These are phyloP conservation scores for Sorex maritimensis DNA, from an alignment of 2,797 vertebrate genomes.

Conservation along the genomic window DNA sequence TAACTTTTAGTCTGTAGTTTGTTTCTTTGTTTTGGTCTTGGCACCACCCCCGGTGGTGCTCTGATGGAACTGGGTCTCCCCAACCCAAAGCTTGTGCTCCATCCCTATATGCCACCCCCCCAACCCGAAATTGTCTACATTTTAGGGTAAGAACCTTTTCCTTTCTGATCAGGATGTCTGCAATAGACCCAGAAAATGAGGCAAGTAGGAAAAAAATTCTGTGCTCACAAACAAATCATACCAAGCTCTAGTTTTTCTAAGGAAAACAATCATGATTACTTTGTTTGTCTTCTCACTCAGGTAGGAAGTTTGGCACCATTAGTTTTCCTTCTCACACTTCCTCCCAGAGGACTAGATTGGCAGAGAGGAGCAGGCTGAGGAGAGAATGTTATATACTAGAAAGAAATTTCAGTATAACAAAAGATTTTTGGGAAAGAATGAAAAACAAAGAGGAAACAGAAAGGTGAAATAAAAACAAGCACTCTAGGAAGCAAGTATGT, in stretches of 20 bases:
- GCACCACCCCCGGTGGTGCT: too few relatives aligned
- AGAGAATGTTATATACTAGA: background rate
- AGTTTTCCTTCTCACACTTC: background rate
- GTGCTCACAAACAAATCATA: slow-evolving; percentile 19
- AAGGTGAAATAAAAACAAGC: background rate
- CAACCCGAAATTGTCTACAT: too few relatives aligned
- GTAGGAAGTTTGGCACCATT: background rate
- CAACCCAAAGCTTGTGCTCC: too few relatives aligned
- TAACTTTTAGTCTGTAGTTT: background rate
- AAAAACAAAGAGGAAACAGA: background rate
- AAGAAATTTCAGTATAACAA: background rate
- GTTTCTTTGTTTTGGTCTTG: too few relatives aligned
- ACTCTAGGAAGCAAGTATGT: background rate
- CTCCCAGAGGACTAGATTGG: background rate
- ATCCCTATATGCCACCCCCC: too few relatives aligned
- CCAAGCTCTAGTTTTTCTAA: background rate
- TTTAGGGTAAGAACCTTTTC: too few relatives aligned
- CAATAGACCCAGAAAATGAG: background rate
- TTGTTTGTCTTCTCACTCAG: background rate
- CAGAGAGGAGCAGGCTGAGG: background rate
- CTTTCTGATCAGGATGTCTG: slow-evolving; percentile 13
- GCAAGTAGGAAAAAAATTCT: background rate
- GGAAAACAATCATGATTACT: background rate
- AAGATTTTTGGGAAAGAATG: background rate
- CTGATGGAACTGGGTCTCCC: too few relatives aligned